Base-by-base conservation (phyloP, 2,113 vertebrate genomes). In the Porphyrio hochstetteri region DNA sequence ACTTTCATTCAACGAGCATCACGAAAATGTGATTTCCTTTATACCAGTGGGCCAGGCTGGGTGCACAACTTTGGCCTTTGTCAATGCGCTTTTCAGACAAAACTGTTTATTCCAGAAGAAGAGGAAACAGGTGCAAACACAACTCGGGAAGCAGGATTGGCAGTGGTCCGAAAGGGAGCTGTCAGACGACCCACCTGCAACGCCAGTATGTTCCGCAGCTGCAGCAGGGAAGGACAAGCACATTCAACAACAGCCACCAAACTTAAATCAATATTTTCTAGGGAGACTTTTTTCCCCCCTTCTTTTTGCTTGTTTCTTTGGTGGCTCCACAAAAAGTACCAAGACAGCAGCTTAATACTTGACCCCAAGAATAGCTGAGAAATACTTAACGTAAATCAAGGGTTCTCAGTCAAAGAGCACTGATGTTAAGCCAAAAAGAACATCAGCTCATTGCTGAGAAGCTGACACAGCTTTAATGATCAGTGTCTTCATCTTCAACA, bases 101-200 rank as follows among this genome's bases (percentile, higher is more conserved):
- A 86, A 91, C 48, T 82, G 48, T 91, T 87, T 91, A 80, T 90
- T 91, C 57, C 91, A 92, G 82, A 93, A 90, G 68, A 91, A 85
- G 40, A 92, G 88, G 89, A 96, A 92, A 93, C 92, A 95, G 82
- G 63, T 95, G 89, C 70, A 90, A 88, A 42, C 67, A 74, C 40
- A 71, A 50, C 67, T 92, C 84, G 79, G 82, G 74, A 91, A 88
- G 81, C n/a, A 56, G 48, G 55, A 91, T 7, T 88, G 81, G 84
- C 63, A 90, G 23, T 0, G 0, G 55, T 71, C 52, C 7, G 9
- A 80, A 93, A 86, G 28, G 15, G 65, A 93, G 78, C 40, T 88
- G 71, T 78, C 2, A 11, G 84, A 67, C 1, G 4, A 80, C 70
- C 55, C 84, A 91, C 91, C 81, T 82, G 55, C 56, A 91, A 81